Conservation (phyloP, 2,888 invertebrate genomes). For the Halictus quadricinctus region DNA sequence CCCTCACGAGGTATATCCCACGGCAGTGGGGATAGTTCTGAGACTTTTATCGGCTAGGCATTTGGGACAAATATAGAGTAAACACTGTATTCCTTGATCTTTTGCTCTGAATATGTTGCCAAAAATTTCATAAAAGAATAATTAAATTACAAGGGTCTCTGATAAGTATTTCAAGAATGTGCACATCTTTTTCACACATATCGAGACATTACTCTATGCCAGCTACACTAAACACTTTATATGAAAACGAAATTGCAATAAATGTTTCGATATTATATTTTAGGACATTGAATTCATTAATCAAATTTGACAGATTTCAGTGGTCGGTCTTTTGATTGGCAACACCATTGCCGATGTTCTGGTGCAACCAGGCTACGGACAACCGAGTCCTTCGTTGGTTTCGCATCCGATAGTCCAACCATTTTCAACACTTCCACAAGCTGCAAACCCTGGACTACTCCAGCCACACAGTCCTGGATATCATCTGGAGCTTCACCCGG, state of each 20-base stretch:
- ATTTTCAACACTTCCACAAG: neutral
- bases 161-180: neutral
- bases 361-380: constrained; percentile 67
- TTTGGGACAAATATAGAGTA: no score
- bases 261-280: neutral
- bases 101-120: neutral
- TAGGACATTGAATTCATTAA: neutral
- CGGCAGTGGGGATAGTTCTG: no score
- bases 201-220: no score
- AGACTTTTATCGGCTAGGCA: no score
- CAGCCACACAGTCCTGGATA: neutral
- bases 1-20: no score
- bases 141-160: neutral
- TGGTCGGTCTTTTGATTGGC: constrained; percentile 22
- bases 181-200: neutral
- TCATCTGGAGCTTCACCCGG: constrained; percentile 43
- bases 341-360: constrained; percentile 62
- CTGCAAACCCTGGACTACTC: neutral
- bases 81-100: neutral
- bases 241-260: neutral
- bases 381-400: neutral
- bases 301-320: constrained; percentile 39
- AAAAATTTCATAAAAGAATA: neutral
- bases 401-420: neutral
- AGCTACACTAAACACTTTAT: neutral